phyloP scores from a whole-genome alignment of 1,140 invertebrate species.

The Phenacoccus solenopsis region DNA sequence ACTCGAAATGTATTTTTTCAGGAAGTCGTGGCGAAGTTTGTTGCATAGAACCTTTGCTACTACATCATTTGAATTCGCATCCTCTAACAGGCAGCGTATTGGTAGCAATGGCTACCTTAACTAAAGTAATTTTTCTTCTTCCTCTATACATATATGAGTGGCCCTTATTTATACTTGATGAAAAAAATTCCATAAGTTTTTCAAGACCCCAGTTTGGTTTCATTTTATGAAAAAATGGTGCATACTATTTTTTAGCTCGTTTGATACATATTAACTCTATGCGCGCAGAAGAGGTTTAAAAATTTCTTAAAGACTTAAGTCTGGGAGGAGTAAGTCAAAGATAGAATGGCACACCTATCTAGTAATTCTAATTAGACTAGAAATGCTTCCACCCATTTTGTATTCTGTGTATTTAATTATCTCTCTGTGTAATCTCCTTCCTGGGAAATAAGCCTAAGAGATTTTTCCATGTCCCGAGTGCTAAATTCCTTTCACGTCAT shows the following conservation, averaged over 20 bases:
- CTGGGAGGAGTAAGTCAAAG: no score
- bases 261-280: background rate
- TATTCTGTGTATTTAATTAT: no score
- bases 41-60: slow-evolving; percentile 67
- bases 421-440: no score
- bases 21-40: slow-evolving; percentile 90
- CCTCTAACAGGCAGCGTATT: slow-evolving; percentile 61
- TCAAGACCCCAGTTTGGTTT: background rate
- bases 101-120: slow-evolving; percentile 83
- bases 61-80: slow-evolving; percentile 52
- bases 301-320: no score
- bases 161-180: background rate
- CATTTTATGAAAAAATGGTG: background rate
- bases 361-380: no score
- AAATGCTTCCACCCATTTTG: no score
- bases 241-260: background rate
- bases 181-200: background rate
- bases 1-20: slow-evolving; percentile 81
- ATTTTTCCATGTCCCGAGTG: no score
- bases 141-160: background rate
- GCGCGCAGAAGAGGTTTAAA: no score
- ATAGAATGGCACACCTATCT: no score
- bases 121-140: slow-evolving; percentile 47
- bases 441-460: no score
- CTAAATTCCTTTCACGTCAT: no score